A percentile compares a stretch with the other conserved stretches of the same genome.
Conservation (phyloP, 1,140 invertebrate genomes). For the Heliconius himera region DNA sequence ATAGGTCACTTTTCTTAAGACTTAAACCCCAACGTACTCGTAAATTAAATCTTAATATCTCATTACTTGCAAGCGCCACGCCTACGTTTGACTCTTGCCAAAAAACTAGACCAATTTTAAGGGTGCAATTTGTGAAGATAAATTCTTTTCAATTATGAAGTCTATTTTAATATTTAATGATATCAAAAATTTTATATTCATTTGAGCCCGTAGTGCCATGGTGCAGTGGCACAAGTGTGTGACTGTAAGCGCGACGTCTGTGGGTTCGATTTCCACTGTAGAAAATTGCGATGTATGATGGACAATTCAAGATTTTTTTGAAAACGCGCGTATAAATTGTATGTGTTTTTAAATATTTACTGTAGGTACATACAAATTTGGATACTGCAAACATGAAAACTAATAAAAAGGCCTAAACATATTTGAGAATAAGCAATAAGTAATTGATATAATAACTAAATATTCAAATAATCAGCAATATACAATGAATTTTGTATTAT, state of each 20-base stretch:
- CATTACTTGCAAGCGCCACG: slow-evolving; percentile 71
- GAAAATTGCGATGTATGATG: too few species aligned
- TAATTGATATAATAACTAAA: too few species aligned
- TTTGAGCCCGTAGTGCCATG: background rate
- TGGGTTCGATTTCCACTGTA: too few species aligned
- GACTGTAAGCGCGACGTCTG: too few species aligned
- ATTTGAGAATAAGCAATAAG: background rate
- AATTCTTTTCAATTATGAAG: slow-evolving; percentile 6
- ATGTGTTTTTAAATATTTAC: too few species aligned
- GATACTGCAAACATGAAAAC: too few species aligned
- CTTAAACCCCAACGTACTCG: slow-evolving; percentile 62
- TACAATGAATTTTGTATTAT: too few species aligned
- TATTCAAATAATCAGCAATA: background rate
- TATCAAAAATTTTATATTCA: background rate
- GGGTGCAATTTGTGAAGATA: slow-evolving; percentile 5
- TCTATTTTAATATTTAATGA: background rate
- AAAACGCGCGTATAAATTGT: too few species aligned
- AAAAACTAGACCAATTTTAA: slow-evolving; percentile 58
- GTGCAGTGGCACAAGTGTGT: too few species aligned
- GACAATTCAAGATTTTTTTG: too few species aligned
- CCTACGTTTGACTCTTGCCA: slow-evolving; percentile 57
- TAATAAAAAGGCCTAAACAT: background rate
- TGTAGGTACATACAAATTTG: too few species aligned
- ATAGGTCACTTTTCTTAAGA: slow-evolving; percentile 78
- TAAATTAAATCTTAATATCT: slow-evolving; percentile 77